These are phyloP conservation scores for Pleuronectes platessa DNA, from an alignment of 2,113 vertebrate species.

Conservation along the genomic window DNA sequence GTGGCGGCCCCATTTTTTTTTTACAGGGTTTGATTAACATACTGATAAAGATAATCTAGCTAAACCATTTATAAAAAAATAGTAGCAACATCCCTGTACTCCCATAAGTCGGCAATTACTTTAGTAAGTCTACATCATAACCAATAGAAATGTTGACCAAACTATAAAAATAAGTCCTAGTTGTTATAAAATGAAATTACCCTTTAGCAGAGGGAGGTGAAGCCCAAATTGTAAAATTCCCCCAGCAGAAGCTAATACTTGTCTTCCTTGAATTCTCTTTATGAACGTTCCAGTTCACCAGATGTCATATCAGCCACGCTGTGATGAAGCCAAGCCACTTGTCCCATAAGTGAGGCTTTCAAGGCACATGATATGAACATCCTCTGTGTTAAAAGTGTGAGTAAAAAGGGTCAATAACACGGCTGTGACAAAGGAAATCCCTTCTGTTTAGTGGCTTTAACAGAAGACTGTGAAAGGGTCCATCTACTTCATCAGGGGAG, in stretches of 20 bases:
- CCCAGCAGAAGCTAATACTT: slow-evolving; percentile 24
- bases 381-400: slow-evolving; percentile 52
- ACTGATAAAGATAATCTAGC: background rate
- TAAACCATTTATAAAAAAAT: background rate
- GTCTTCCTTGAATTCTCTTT: slow-evolving; percentile 32
- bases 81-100: background rate
- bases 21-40: background rate
- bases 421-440: slow-evolving; percentile 70
- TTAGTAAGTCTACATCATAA: background rate
- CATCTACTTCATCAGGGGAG: slow-evolving; percentile 56
- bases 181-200: slow-evolving; percentile 29
- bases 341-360: slow-evolving; percentile 55
- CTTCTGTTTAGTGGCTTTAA: slow-evolving; percentile 58
- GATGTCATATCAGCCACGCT: slow-evolving; percentile 70
- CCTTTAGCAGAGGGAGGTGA: background rate
- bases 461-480: slow-evolving; percentile 65
- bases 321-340: slow-evolving; percentile 56
- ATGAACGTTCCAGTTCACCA: slow-evolving; percentile 69
- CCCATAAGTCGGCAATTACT: background rate
- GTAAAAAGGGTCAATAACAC: slow-evolving; percentile 52
- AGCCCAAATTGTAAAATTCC: slow-evolving; percentile 9
- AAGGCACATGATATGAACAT: slow-evolving; percentile 49
- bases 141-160: slow-evolving; percentile 10
- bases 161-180: background rate
- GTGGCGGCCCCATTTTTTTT: background rate